phyloP scores from a whole-genome alignment of 2,888 invertebrate genomes.

The Xestia xanthographa region DNA sequence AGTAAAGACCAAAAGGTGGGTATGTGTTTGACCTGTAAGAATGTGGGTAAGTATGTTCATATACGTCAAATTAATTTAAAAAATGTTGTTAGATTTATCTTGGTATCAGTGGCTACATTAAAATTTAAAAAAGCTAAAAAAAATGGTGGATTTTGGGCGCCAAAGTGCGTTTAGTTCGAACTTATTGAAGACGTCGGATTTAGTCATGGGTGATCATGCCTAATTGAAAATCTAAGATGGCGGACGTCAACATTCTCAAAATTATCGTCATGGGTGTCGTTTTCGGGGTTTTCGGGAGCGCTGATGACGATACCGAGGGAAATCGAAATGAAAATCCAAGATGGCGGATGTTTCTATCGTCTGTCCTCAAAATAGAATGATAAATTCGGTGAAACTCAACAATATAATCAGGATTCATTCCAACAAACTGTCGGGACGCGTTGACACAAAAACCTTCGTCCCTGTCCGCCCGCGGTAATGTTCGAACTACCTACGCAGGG shows the following conservation, averaged over 20 bases:
- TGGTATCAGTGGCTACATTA: too few species aligned
- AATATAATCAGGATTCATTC: conserved; percentile 59
- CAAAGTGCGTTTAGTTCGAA: too few species aligned
- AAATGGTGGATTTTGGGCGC: too few species aligned
- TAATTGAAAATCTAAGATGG: not conserved
- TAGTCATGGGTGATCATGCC: too few species aligned
- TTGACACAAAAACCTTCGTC: conserved; percentile 61
- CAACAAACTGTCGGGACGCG: conserved; percentile 32
- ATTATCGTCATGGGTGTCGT: not conserved
- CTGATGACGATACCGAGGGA: not conserved
- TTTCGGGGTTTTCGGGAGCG: not conserved
- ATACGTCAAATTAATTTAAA: too few species aligned
- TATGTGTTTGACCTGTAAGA: too few species aligned
- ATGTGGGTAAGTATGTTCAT: too few species aligned
- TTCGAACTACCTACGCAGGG: conserved; percentile 26
- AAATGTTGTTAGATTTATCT: too few species aligned
- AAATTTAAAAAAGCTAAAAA: too few species aligned
- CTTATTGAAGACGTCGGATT: too few species aligned
- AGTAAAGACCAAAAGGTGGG: too few species aligned
- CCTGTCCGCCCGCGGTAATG: conserved; percentile 44
- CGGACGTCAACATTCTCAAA: not conserved
- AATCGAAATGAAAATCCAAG: not conserved
- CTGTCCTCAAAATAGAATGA: conserved; percentile 23
- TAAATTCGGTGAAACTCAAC: conserved; percentile 43
- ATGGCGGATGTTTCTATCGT: not conserved